Evolutionary conservation across 2,888 invertebrate species (phyloP), one percentile per base, ranked within the genome.

Genomic region (Pseudolycoriella hygida): DNA sequence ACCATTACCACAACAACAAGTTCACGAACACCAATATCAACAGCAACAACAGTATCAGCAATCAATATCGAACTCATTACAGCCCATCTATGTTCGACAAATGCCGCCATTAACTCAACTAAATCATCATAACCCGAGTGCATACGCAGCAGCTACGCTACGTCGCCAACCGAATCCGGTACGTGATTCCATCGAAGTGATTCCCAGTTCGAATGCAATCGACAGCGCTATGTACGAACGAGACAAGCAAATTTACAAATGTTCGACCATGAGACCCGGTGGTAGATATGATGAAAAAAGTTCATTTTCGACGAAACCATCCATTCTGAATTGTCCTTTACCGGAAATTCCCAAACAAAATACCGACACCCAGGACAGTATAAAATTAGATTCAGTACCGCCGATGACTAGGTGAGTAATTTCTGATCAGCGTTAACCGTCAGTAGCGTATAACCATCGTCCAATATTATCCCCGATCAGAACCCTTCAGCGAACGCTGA

Each of bases 291-390:
- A 66, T 57, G 61, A 63, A 41, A 65, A 65, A 48, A 64, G 64
- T 50, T 38, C 17, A 19, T n/a, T 20, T n/a, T 37, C 11, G 34
- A 25, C 40, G 32, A 66, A 66, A 52, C 66, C 66, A 44, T 64
- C 66, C 46, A 66, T 66, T 49, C 52, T 66, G 46, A 66, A 66
- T 47, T 66, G 66, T 49, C 66, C 66, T 44, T 53, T 66, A 52
- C 66, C 66, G 10, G 66, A 66, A 49, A 66, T 66, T 49, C 66
- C 66, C 15, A 65, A 65, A 50, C 63, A 64, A 52, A 62, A 62
- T 47, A 58, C 12, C 25, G 25, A 25, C 8, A 6, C 25, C 4
- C 25, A 25, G 25, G 25, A 25, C 25, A 25, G 25, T 25, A 25
- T 25, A 4, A 25, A 25, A 25, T 25, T 25, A 25, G 25, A 25